A percentile compares a stretch with the other conserved stretches of the same genome.
Conservation (phyloP, 2,113 vertebrate genomes). For the Camelus bactrianus region DNA sequence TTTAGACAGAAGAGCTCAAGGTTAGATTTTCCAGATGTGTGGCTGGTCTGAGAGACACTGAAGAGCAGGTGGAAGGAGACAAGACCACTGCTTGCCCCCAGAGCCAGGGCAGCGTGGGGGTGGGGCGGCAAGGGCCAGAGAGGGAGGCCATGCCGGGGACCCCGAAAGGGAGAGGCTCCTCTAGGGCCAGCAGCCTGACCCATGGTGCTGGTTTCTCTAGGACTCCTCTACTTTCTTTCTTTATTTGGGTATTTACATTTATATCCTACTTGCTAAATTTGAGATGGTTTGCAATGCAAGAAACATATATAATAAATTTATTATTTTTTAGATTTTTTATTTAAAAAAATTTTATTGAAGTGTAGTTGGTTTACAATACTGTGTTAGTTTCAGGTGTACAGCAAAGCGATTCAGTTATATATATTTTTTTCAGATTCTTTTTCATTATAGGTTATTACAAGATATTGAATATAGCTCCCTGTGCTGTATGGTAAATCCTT, state of each 20-base stretch:
- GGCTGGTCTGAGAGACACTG: neutral
- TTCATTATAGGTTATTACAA: neutral
- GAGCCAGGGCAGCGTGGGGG: neutral
- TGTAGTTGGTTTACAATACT: neutral
- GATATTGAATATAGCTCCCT: neutral
- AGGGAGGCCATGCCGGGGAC: too few species aligned
- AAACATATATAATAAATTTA: neutral
- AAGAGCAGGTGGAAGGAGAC: neutral
- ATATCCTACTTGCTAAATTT: neutral
- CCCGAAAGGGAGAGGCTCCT: neutral
- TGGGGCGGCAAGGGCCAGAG: neutral
- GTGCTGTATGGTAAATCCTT: neutral
- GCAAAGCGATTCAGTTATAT: neutral
- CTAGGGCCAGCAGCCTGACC: neutral
- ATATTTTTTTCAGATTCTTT: neutral
- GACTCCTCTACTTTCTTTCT: neutral
- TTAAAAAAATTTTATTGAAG: neutral
- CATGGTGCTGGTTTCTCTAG: neutral
- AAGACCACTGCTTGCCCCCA: neutral
- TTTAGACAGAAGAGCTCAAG: neutral
- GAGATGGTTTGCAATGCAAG: neutral
- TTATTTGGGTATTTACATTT: neutral
- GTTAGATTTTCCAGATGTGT: neutral
- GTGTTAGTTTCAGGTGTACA: neutral
- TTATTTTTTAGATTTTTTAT: neutral